phyloP scores from a whole-genome alignment of 2,888 invertebrate species.

The Cerastis rubricosa region DNA sequence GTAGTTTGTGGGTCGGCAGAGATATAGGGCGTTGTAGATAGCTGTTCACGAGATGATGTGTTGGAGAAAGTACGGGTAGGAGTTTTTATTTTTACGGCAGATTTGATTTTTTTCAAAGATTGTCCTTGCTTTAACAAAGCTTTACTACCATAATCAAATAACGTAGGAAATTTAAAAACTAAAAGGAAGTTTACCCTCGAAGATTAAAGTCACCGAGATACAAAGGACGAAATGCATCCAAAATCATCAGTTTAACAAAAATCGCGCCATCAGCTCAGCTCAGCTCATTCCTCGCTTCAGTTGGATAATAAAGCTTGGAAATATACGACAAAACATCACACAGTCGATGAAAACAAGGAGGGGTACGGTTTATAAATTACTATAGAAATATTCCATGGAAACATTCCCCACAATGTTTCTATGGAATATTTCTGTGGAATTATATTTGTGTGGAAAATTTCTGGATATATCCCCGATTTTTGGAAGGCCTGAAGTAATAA shows the following conservation, averaged over 20 bases:
- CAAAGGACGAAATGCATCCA: background rate
- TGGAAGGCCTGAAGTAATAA: background rate
- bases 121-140: background rate
- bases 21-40: slow-evolving; percentile 15
- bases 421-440: too few relatives aligned
- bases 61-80: background rate
- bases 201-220: background rate
- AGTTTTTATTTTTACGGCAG: background rate
- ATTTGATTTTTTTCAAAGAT: background rate
- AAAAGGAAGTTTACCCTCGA: background rate
- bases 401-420: too few relatives aligned
- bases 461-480: background rate
- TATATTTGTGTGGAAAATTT: too few relatives aligned
- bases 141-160: background rate
- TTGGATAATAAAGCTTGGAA: slow-evolving; percentile 34
- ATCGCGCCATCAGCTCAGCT: background rate
- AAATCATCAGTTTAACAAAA: background rate
- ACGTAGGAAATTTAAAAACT: background rate
- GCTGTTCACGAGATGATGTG: background rate
- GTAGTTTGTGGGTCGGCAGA: slow-evolving; percentile 33
- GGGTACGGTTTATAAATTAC: slow-evolving; percentile 37
- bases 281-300: background rate
- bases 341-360: slow-evolving; percentile 37
- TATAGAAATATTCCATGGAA: slow-evolving; percentile 21
- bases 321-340: slow-evolving; percentile 32